Percentiles rank a stretch among this genome's conserved stretches.
Evolutionary conservation across 1,140 invertebrate genomes (phyloP).

Genomic region (Parapsyche elsis): DNA sequence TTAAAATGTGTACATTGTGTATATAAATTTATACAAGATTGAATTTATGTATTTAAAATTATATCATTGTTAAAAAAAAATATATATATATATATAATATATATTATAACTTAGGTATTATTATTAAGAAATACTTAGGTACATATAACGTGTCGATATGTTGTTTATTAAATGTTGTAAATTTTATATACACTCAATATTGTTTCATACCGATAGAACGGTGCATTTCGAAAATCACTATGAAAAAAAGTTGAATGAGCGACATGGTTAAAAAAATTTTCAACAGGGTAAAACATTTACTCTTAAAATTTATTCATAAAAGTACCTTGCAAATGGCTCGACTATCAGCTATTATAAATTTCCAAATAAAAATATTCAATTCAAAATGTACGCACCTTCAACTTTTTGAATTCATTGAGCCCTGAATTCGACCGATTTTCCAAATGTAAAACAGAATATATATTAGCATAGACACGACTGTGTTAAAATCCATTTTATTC

Average conservation of each 20-base stretch:
- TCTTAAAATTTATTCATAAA: too few relatives aligned
- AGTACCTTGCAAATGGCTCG: background rate
- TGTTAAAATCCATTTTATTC: too few relatives aligned
- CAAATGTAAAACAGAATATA: conserved; percentile 2
- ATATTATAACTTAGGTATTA: too few relatives aligned
- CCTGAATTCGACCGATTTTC: conserved; percentile 39
- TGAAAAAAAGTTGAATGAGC: background rate
- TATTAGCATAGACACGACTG: conserved; percentile 2
- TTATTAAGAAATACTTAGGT: too few relatives aligned
- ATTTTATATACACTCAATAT: too few relatives aligned
- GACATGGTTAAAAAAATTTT: background rate
- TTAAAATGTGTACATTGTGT: background rate
- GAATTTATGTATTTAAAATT: background rate
- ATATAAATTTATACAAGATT: background rate
- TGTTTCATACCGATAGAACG: background rate
- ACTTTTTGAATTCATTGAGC: conserved; percentile 42
- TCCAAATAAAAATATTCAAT: background rate
- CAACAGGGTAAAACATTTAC: too few relatives aligned
- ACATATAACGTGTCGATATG: background rate
- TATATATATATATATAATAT: background rate
- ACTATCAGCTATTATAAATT: background rate
- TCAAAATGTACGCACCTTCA: conserved; percentile 12
- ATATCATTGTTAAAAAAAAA: background rate
- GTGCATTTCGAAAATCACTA: background rate
- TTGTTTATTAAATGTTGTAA: background rate